A percentile compares a stretch with the other conserved stretches of the same genome.
These are phyloP conservation scores for Vireo griseus DNA, from an alignment of 2,797 vertebrate species.

Conservation along the genomic window DNA sequence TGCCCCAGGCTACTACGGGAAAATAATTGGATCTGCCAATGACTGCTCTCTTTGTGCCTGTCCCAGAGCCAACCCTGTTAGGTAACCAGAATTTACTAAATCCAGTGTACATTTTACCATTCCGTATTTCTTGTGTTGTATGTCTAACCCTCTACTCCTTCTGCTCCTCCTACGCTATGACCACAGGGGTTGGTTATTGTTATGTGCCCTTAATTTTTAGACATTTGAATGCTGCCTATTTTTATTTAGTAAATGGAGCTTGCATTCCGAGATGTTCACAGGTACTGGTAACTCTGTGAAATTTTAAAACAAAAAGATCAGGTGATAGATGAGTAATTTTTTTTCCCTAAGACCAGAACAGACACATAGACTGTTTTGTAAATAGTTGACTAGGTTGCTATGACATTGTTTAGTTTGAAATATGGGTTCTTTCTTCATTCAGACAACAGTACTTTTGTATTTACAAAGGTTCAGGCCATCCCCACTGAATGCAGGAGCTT, in stretches of 20 bases:
- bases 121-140: neutral
- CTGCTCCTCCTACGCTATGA: neutral
- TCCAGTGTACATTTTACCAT: neutral
- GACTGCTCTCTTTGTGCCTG: slow-evolving; percentile 90
- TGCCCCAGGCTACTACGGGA: slow-evolving; percentile 84
- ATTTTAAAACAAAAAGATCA: neutral
- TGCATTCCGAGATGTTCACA: neutral
- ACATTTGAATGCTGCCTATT: neutral
- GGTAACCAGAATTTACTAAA: slow-evolving; percentile 63
- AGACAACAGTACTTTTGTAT: neutral
- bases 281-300: neutral
- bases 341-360: neutral
- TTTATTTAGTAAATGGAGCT: neutral
- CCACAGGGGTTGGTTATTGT: fast-evolving
- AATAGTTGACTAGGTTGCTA: neutral
- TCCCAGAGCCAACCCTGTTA: slow-evolving; percentile 78
- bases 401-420: neutral
- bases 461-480: neutral
- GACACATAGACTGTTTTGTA: neutral
- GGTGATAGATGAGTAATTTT: neutral
- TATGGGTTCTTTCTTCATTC: neutral
- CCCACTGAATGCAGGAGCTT: neutral
- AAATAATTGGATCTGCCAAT: slow-evolving; percentile 76
- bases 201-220: neutral
- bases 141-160: neutral